Evolutionary conservation across 2,888 invertebrate genomes (phyloP).

Genomic region (Hypsopygia costalis): DNA sequence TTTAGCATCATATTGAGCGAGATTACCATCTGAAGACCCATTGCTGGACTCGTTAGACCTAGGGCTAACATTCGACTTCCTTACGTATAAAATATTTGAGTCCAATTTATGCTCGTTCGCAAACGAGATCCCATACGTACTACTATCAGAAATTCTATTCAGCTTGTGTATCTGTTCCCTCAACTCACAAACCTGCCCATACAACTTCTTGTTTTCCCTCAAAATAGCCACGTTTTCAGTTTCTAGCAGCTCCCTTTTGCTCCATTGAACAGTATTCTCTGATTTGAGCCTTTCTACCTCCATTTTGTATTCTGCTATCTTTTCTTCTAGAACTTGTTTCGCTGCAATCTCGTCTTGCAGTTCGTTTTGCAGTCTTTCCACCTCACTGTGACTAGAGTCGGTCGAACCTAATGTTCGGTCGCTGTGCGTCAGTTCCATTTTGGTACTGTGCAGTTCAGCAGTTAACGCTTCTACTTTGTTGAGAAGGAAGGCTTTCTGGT

Average conservation of each 20-base stretch:
- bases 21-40: conserved; percentile 65
- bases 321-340: conserved; percentile 70
- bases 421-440: conserved; percentile 57
- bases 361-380: conserved; percentile 68
- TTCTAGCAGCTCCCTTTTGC: conserved; percentile 92
- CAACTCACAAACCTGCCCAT: conserved; percentile 67
- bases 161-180: conserved; percentile 71
- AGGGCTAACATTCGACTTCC: conserved; percentile 63
- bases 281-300: conserved; percentile 92
- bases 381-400: conserved; percentile 71
- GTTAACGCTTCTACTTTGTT: conserved; percentile 62
- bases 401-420: conserved; percentile 68
- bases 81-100: conserved; percentile 60
- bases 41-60: conserved; percentile 69
- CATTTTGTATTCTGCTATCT: conserved; percentile 63
- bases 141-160: conserved; percentile 68
- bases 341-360: conserved; percentile 70
- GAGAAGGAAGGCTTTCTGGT: conserved; percentile 62
- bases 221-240: conserved; percentile 93
- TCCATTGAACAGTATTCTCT: conserved; percentile 97
- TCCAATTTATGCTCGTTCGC: conserved; percentile 45
- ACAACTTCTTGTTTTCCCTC: conserved; percentile 93
- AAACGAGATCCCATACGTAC: conserved; percentile 43
- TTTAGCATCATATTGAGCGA: conserved; percentile 58
- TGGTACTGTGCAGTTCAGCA: conserved; percentile 59